Evolutionary conservation across 1,140 invertebrate genomes (phyloP), one percentile per base, ranked within the genome.

Genomic region (Tetragonula clypearis): DNA sequence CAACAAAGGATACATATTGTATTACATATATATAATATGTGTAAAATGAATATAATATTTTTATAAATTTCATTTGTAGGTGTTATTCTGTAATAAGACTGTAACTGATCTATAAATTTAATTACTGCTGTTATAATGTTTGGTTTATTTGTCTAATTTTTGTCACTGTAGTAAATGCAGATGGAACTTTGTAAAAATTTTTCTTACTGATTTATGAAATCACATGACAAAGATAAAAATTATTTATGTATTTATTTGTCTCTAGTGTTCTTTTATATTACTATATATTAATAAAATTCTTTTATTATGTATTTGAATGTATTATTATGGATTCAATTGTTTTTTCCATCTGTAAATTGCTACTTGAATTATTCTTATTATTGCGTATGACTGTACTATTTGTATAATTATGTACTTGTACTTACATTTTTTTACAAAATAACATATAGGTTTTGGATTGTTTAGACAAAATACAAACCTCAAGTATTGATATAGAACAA

Each of bases 51-150:
- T 72, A 8, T 53, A 79, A 81, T 76, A 58, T 12, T 74, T 73
- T 71, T n/a, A 30, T 1, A 15, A 58, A 81, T 74, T 84, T 76
- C 53, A 81, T 19, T 84, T 75, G 75, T 90, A 26, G 72, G 83
- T 90, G 89, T 90, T 91, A 90, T 92, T 92, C 87, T 90, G 71
- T 79, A 82, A 91, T 90, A 85, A 72, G 85, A 81, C 26, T 72
- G 81, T 78, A 74, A 74, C 49, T 73, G 83, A 69, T 76, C 69
- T 76, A 65, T 71, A 80, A 77, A 78, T 88, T 77, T 82, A 76
- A 87, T 86, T 76, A 79, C 76, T 80, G 81, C 58, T 81, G 75
- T 87, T 85, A 56, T 30, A 30, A 79, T 85, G 74, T 85, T 86
- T 90, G 88, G 83, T 89, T 92, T 85, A 87, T 81, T 88, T 55